Conservation (phyloP, 2,888 invertebrate species). For the Drosophila kanekoi region DNA sequence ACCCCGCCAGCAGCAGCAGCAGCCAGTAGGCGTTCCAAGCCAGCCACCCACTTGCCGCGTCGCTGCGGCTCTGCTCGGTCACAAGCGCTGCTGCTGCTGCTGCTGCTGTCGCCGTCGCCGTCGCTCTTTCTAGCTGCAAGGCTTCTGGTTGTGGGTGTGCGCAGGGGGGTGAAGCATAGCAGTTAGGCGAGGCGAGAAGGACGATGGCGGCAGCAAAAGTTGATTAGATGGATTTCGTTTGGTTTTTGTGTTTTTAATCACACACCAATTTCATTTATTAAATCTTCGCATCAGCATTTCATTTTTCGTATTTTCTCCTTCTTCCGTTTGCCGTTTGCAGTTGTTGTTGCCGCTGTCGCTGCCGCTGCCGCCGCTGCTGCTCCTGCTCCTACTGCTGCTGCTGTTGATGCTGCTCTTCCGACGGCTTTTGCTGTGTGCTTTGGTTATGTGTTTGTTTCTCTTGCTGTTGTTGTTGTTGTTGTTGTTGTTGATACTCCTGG, state of each 20-base stretch:
- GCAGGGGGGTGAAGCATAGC: background rate
- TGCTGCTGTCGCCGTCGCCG: constrained; percentile 33
- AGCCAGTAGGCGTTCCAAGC: constrained; percentile 46
- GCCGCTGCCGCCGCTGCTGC: background rate
- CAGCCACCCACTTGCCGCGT: constrained; percentile 40
- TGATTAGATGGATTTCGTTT: constrained; percentile 85
- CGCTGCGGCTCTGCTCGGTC: constrained; percentile 9
- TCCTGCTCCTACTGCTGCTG: background rate
- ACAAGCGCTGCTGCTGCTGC: constrained; percentile 16
- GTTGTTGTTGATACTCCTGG: constrained; percentile 16
- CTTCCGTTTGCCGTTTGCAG: constrained; percentile 23
- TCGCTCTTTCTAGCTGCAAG: constrained; percentile 39
- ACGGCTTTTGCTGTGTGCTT: constrained; percentile 57
- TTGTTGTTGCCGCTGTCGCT: constrained; percentile 29
- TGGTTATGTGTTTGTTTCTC: constrained; percentile 24
- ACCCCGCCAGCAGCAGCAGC: constrained; percentile 17
- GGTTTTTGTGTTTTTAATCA: constrained; percentile 85
- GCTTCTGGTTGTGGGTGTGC: constrained; percentile 7
- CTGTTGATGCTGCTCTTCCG: constrained; percentile 44
- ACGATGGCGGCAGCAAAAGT: constrained; percentile 77
- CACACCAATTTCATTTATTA: constrained; percentile 85
- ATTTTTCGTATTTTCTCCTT: constrained; percentile 71
- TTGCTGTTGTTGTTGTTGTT: constrained; percentile 11
- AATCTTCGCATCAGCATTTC: constrained; percentile 84
- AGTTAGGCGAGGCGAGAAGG: constrained; percentile 5